Evolutionary conservation across 2,113 vertebrate species (phyloP).

Genomic region (Boleophthalmus pectinirostris): DNA sequence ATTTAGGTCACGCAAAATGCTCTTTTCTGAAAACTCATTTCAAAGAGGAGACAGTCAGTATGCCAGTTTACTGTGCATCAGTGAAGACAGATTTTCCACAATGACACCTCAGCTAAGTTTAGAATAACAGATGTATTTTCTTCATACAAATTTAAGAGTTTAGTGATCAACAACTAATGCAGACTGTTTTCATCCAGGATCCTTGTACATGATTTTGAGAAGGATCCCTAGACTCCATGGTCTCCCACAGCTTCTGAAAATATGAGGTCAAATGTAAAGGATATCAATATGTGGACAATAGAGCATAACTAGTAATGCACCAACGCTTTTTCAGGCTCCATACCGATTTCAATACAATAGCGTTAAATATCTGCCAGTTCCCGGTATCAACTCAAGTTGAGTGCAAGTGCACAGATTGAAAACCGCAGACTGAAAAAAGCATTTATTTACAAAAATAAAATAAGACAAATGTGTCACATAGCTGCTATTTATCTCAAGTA

Average conservation of each 20-base stretch:
- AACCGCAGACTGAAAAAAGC: too few species aligned
- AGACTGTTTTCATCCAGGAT: background rate
- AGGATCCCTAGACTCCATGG: background rate
- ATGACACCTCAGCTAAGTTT: background rate
- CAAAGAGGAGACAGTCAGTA: slow-evolving; percentile 14
- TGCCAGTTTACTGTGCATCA: background rate
- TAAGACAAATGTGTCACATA: too few species aligned
- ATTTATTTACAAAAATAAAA: too few species aligned
- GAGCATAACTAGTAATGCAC: too few species aligned
- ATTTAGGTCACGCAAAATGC: slow-evolving; percentile 23
- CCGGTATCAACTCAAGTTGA: too few species aligned
- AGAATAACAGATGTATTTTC: background rate
- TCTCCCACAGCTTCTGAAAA: background rate
- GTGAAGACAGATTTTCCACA: background rate
- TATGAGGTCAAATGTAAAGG: background rate
- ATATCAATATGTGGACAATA: too few species aligned
- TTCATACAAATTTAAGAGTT: background rate
- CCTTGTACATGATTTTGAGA: background rate
- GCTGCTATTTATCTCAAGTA: too few species aligned
- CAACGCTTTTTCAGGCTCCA: too few species aligned
- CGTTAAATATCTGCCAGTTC: too few species aligned
- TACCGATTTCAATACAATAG: too few species aligned
- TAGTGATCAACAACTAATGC: background rate
- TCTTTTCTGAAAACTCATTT: slow-evolving; percentile 35
- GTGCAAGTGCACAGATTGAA: too few species aligned